Evolutionary conservation across 1,140 invertebrate genomes (phyloP), one percentile per base, ranked within the genome.

Genomic region (Bombus cullumanus): DNA sequence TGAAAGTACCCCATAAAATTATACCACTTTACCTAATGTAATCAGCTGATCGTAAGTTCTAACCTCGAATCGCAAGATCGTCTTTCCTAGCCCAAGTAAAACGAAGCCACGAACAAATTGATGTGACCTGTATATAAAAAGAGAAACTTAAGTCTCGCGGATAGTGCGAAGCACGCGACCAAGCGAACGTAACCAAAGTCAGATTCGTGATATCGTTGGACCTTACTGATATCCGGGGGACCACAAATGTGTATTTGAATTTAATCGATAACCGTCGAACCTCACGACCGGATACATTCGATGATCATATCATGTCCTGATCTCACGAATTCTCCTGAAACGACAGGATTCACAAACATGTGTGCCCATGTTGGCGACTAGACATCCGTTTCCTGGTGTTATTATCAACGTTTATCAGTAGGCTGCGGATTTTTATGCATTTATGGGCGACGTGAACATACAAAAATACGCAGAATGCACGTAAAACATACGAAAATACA

Each of bases 121-220:
- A 1, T 4, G 80, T 34, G 69, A 9, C n/a, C 9, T 59, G 64
- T 84, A 79, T 12, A 66, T n/a, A 47, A 3, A 75, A 34, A 13
- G 25, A 18, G 25, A 18, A 39, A 73, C 15, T 73, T 31, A 76
- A 59, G 25, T 18, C 25, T 28, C 28, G 25, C 74, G 25, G 28
- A 41, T 73, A 66, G 80, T 83, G 68, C 76, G 68, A 80, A 83
- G 78, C 87, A 85, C 81, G 83, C 47, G 88, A 90, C 88, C 88
- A 89, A 89, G 57, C 31, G 43, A 78, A 76, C 74, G 79, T 37
- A 62, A 87, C 53, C 66, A 90, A 89, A 87, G 62, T 87, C 66
- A 81, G 47, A 88, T 81, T 90, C 71, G 83, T 91, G 80, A 91
- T 86, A 89, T 83, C 68, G 78, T 87, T 53, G 81, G 80, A 90